These are phyloP conservation scores for Spinibarbus caldwelli DNA, from an alignment of 2,797 vertebrate genomes.

Conservation along the genomic window DNA sequence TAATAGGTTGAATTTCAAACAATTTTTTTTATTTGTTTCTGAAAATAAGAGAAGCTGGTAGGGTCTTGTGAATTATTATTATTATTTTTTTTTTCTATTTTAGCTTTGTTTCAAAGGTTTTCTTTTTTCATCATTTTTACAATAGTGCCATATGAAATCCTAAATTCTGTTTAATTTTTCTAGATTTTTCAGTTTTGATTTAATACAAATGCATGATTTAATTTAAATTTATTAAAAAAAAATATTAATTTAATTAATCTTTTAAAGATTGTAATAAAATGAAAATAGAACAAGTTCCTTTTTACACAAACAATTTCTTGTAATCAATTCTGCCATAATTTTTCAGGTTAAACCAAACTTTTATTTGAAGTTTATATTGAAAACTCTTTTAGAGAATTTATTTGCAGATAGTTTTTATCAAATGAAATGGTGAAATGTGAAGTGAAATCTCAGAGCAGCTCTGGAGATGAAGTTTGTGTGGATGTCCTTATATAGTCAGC, in stretches of 20 bases:
- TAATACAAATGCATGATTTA: background rate
- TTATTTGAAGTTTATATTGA: background rate
- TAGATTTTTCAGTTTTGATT: background rate
- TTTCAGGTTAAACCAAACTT: background rate
- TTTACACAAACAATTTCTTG: background rate
- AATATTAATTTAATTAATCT: background rate
- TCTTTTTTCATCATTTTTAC: background rate
- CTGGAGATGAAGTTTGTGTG: background rate
- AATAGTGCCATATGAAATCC: background rate
- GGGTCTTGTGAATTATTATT: background rate
- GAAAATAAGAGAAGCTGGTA: background rate
- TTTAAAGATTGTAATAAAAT: background rate
- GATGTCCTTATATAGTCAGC: background rate
- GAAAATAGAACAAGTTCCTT: background rate
- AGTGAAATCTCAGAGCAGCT: background rate
- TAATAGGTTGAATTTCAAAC: background rate
- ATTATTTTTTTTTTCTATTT: background rate
- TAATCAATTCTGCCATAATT: background rate
- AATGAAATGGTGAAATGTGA: too few species aligned
- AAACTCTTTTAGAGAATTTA: background rate
- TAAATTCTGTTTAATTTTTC: background rate
- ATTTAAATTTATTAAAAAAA: background rate
- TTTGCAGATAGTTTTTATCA: too few species aligned
- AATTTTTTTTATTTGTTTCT: background rate
- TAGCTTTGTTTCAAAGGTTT: background rate